Evolutionary conservation across 2,797 vertebrate genomes (phyloP), one percentile per base, ranked within the genome.

Genomic region (Lepus townsendii): DNA sequence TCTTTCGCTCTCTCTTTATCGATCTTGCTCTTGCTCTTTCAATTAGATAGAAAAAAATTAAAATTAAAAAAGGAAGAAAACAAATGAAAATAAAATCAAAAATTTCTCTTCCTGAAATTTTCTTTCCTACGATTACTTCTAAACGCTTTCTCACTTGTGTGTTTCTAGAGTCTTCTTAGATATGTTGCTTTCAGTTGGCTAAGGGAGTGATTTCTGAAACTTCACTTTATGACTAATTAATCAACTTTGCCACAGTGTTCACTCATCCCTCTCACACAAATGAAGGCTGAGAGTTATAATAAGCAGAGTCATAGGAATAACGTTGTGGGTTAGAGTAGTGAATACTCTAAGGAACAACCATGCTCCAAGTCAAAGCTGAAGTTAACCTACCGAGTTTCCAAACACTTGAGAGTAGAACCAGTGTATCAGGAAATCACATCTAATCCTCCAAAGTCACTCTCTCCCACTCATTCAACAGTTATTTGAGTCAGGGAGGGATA

Each of bases 161-260:
- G 20, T 32, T 93, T 42, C 50, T 82, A 83, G 66, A 86, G 14
- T 57, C 90, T 91, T 85, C 62, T 96, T 90, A 38, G 63, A 42
- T 60, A n/a, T 32, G 71, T 9, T 87, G 32, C n/a, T 78, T 16
- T 85, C 69, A 68, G 35, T 13, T 88, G 26, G 19, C 72, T 65
- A 71, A 60, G 30, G 72, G 47, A 89, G 83, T 68, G 69, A 96
- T 35, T 47, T 94, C 90, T 94, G 68, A 73, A 97, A 95, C 17
- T 90, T n/a, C n/a, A 57, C 50, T 93, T 85, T 75, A 50, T 69
- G 30, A 0, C 60, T 62, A 91, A 91, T 50, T 38, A 87, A 72
- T 80, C 11, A 77, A 26, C 13, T 38, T 65, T 77, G 47, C 24
- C 82, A 76, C 16, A 65, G 3, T 27, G 8, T 50, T 60, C 89